Evolutionary conservation across 2,888 invertebrate genomes (phyloP).

Genomic region (Apodemia duryi): DNA sequence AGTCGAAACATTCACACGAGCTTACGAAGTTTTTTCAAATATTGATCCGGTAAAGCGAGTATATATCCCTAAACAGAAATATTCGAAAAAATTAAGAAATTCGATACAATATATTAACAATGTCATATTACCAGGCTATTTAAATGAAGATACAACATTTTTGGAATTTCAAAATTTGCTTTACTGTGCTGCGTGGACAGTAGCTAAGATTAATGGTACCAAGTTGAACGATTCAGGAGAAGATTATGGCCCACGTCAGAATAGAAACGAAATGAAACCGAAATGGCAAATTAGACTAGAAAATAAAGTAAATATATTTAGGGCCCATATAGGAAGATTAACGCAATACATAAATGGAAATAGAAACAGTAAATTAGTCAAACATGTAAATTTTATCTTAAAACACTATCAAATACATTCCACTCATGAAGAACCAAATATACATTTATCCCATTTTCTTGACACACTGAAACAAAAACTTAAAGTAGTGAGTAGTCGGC

Average conservation of each 20-base stretch:
- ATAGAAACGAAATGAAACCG: background rate
- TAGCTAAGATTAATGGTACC: background rate
- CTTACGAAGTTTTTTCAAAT: no score
- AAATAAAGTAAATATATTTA: background rate
- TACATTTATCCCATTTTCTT: background rate
- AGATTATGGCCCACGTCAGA: background rate
- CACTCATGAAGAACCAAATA: background rate
- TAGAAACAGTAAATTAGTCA: background rate
- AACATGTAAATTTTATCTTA: background rate
- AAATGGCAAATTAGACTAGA: background rate
- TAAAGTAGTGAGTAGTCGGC: background rate
- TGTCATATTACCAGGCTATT: background rate
- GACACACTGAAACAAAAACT: background rate
- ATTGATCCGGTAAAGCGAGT: background rate
- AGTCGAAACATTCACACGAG: no score
- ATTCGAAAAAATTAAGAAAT: background rate
- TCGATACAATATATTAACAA: conserved; percentile 4
- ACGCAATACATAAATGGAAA: background rate
- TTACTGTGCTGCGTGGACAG: background rate
- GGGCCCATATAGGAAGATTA: background rate
- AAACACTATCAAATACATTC: background rate
- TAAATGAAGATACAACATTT: background rate
- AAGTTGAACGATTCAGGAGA: background rate
- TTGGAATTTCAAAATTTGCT: background rate
- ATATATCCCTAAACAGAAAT: background rate